These are phyloP conservation scores for Hofmannophila pseudospretella DNA, from an alignment of 2,888 invertebrate genomes.

Conservation along the genomic window DNA sequence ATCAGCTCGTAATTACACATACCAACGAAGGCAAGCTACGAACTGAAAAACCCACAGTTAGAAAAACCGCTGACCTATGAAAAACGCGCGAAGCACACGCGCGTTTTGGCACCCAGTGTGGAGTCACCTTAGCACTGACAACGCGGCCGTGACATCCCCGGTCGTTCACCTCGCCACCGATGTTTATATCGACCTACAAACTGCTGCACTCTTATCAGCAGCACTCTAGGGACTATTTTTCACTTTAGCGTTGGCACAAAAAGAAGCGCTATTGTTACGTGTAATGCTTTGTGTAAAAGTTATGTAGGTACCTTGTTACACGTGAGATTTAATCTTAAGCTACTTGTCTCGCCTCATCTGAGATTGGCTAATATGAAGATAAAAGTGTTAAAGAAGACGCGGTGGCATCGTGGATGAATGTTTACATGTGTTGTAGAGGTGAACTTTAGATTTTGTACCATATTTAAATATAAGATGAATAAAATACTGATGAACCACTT, in stretches of 20 bases:
- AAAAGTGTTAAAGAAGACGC: too few relatives aligned
- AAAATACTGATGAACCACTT: too few relatives aligned
- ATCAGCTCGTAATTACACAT: too few relatives aligned
- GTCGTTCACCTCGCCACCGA: slow-evolving; percentile 60
- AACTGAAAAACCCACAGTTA: too few relatives aligned
- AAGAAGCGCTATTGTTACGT: slow-evolving; percentile 6
- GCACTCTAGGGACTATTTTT: slow-evolving; percentile 25
- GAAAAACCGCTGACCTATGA: too few relatives aligned
- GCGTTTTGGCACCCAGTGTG: background rate
- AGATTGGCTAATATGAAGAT: background rate
- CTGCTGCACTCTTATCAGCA: slow-evolving; percentile 13
- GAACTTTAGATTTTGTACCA: too few relatives aligned
- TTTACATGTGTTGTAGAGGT: too few relatives aligned
- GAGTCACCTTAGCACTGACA: slow-evolving; percentile 9
- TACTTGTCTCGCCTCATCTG: background rate
- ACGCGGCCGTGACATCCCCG: slow-evolving; percentile 61
- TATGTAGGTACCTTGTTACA: background rate
- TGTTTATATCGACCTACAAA: slow-evolving; percentile 54
- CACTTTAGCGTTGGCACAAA: slow-evolving; percentile 7
- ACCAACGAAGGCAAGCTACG: too few relatives aligned
- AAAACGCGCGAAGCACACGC: too few relatives aligned
- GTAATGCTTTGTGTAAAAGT: background rate
- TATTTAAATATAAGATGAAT: too few relatives aligned
- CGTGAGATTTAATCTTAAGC: background rate
- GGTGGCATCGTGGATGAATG: too few relatives aligned